Conservation (phyloP, 2,797 vertebrate species). For the Anisognathus igniventris region DNA sequence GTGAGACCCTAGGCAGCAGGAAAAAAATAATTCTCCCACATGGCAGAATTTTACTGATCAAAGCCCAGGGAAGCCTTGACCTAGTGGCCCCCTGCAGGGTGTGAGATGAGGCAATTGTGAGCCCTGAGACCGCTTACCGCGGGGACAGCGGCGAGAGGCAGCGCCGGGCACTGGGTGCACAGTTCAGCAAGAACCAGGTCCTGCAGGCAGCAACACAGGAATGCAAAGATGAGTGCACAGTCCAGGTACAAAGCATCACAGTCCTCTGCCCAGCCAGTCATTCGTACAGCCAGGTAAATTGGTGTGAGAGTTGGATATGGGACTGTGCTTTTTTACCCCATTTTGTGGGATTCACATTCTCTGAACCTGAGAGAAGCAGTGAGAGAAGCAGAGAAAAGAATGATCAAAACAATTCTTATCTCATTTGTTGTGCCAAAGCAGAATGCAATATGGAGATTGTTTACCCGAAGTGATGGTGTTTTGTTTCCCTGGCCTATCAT, state of each 20-base stretch:
- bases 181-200: neutral
- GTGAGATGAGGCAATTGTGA: accelerated
- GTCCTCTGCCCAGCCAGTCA: neutral
- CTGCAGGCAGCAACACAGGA: neutral
- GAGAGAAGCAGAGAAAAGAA: neutral
- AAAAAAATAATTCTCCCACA: neutral
- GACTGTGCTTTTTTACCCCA: neutral
- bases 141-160: neutral
- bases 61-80: neutral
- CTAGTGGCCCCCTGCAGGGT: neutral
- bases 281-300: accelerated
- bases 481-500: neutral
- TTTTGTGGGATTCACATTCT: neutral
- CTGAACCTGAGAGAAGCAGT: neutral
- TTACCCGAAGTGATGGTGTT: neutral
- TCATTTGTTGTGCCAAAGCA: neutral
- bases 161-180: neutral
- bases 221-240: neutral
- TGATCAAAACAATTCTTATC: neutral
- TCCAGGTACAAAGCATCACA: no score
- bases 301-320: neutral
- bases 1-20: neutral
- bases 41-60: neutral
- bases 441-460: neutral
- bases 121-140: neutral